Percentiles rank a stretch among this genome's conserved stretches.
Evolutionary conservation across 2,888 invertebrate species (phyloP).

Genomic region (Drosophila phalerata): DNA sequence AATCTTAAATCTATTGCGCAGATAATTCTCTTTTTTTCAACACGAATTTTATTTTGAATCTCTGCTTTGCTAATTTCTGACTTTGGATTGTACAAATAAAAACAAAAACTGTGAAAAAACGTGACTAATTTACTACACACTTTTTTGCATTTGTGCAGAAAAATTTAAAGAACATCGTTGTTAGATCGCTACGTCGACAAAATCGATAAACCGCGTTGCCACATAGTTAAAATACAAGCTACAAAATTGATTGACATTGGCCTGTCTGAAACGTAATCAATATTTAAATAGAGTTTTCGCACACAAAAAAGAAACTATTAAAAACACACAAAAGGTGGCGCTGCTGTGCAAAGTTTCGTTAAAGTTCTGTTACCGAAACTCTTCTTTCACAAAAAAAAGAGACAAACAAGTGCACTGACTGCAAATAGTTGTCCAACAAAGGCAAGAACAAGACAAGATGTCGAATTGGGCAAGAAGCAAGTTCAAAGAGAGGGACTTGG

Average conservation of each 20-base stretch:
- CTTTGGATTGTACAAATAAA: conserved; percentile 8
- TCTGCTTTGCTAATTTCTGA: conserved; percentile 4
- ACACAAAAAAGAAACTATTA: conserved; percentile 27
- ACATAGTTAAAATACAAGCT: background rate
- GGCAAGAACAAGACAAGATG: conserved; percentile 35
- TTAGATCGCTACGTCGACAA: background rate
- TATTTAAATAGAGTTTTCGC: conserved; percentile 16
- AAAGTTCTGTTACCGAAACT: conserved; percentile 43
- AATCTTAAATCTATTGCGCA: conserved; percentile 5
- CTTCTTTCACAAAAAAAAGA: conserved; percentile 4
- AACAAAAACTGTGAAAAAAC: conserved; percentile 5
- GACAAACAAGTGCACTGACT: conserved; percentile 43
- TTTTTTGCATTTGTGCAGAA: conserved; percentile 3
- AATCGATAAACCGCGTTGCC: background rate
- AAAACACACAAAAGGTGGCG: conserved; percentile 44
- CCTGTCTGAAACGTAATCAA: conserved; percentile 13
- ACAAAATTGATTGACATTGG: conserved; percentile 5
- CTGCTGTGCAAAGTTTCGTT: conserved; percentile 38
- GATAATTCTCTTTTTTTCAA: conserved; percentile 7
- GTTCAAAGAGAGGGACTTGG: conserved; percentile 4
- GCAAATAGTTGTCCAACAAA: conserved; percentile 54
- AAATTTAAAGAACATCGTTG: background rate
- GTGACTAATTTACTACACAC: conserved; percentile 9
- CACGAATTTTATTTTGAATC: background rate
- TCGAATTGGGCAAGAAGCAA: conserved; percentile 49